Percentiles rank a stretch among this genome's conserved stretches.
phyloP scores from a whole-genome alignment of 2,888 invertebrate genomes.

The Cenopis cana region DNA sequence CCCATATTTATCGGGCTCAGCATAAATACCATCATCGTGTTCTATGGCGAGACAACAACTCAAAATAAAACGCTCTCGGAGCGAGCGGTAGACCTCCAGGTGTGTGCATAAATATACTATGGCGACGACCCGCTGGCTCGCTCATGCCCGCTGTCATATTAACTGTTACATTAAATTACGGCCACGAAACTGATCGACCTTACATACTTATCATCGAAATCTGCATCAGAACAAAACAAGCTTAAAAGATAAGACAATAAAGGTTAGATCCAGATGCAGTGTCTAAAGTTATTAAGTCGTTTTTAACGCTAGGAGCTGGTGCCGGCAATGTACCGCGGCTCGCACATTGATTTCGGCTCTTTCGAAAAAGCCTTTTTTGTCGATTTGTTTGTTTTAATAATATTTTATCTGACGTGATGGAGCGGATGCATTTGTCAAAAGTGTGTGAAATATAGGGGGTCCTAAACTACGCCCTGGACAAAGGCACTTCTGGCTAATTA shows the following conservation, averaged over 20 bases:
- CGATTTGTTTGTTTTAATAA: constrained; percentile 85
- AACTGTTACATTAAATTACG: constrained; percentile 85
- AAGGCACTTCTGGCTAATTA: constrained; percentile 73
- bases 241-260: constrained; percentile 44
- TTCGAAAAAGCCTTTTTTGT: constrained; percentile 83
- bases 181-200: constrained; percentile 74
- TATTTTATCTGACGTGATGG: constrained; percentile 84
- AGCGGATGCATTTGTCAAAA: constrained; percentile 82
- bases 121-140: constrained; percentile 82
- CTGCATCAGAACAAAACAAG: constrained; percentile 51
- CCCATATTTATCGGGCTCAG: constrained; percentile 75
- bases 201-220: constrained; percentile 69
- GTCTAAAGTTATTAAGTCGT: constrained; percentile 49
- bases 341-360: constrained; percentile 85
- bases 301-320: constrained; percentile 50
- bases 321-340: constrained; percentile 74
- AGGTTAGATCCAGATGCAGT: constrained; percentile 46
- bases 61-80: constrained; percentile 75
- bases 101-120: constrained; percentile 83
- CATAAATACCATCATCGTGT: constrained; percentile 76
- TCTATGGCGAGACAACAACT: constrained; percentile 76
- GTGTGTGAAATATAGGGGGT: constrained; percentile 72
- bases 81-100: constrained; percentile 78
- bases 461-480: constrained; percentile 62
- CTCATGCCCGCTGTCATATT: constrained; percentile 84